Conservation (phyloP, 2,113 vertebrate species). For the Colinus virginianus region DNA sequence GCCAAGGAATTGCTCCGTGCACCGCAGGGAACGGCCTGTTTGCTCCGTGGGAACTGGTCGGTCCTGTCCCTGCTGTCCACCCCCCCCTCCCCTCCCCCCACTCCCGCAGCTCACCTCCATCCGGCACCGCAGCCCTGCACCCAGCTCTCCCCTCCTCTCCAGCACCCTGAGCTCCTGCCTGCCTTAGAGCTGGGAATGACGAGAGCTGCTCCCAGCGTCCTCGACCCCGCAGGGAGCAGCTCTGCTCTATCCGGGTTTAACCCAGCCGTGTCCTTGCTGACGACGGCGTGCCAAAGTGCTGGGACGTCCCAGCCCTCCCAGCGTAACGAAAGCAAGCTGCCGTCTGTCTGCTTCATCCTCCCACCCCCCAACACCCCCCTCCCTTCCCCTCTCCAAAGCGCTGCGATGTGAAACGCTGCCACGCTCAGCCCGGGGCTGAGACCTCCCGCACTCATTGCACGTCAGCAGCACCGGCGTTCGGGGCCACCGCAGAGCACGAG, state of each 20-base stretch:
- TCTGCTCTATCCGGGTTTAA: fast-evolving
- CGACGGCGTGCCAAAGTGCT: fast-evolving
- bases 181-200: fast-evolving
- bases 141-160: fast-evolving
- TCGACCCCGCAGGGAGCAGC: fast-evolving
- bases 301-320: background rate
- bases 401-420: background rate
- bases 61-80: background rate
- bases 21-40: constrained; percentile 10
- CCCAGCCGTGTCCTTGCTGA: background rate
- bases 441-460: fast-evolving
- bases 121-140: too few species aligned
- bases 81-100: too few species aligned
- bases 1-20: constrained; percentile 49
- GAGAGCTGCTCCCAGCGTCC: fast-evolving
- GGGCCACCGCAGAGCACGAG: too few species aligned
- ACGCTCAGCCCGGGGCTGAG: background rate
- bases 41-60: constrained; percentile 35
- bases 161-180: background rate
- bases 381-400: background rate
- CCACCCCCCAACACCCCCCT: too few species aligned
- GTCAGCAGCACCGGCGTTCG: background rate
- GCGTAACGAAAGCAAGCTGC: background rate
- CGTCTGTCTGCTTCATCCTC: background rate
- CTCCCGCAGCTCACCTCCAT: too few species aligned